Conservation (phyloP, 2,888 invertebrate species). For the Thymelicus acteon region DNA sequence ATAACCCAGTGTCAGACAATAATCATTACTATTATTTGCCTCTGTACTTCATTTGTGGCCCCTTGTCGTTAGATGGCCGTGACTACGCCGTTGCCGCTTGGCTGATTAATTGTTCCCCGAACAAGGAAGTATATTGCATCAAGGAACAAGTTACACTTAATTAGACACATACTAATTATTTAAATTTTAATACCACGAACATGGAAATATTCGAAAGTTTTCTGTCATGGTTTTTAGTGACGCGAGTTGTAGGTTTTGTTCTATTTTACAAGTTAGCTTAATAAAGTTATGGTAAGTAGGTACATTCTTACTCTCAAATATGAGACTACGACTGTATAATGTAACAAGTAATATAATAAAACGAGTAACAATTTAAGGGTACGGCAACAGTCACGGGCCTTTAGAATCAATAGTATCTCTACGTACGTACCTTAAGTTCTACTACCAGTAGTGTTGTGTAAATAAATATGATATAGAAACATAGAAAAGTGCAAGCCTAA, state of each 20-base stretch:
- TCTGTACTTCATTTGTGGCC: slow-evolving; percentile 60
- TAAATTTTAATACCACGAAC: too few relatives aligned
- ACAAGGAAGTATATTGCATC: too few relatives aligned
- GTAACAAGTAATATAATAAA: too few relatives aligned
- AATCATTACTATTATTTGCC: slow-evolving; percentile 79
- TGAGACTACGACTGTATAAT: neutral
- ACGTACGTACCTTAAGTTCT: slow-evolving; percentile 32
- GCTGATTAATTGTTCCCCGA: neutral
- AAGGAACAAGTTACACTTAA: too few relatives aligned
- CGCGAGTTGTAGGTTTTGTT: neutral
- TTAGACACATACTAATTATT: too few relatives aligned
- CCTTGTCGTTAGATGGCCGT: slow-evolving; percentile 44
- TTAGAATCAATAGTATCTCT: slow-evolving; percentile 43
- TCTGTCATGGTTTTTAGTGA: neutral
- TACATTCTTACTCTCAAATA: neutral
- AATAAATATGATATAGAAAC: slow-evolving; percentile 25
- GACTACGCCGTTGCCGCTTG: slow-evolving; percentile 14
- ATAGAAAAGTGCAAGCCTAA: neutral
- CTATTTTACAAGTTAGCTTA: neutral
- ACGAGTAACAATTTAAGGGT: neutral
- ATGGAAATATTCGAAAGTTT: neutral
- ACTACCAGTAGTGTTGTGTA: slow-evolving; percentile 21
- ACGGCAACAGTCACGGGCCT: slow-evolving; percentile 23
- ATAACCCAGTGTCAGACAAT: slow-evolving; percentile 85
- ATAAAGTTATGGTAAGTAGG: neutral